Base-by-base conservation (phyloP, 2,888 invertebrate genomes). In the Caenorhabditis afra region DNA sequence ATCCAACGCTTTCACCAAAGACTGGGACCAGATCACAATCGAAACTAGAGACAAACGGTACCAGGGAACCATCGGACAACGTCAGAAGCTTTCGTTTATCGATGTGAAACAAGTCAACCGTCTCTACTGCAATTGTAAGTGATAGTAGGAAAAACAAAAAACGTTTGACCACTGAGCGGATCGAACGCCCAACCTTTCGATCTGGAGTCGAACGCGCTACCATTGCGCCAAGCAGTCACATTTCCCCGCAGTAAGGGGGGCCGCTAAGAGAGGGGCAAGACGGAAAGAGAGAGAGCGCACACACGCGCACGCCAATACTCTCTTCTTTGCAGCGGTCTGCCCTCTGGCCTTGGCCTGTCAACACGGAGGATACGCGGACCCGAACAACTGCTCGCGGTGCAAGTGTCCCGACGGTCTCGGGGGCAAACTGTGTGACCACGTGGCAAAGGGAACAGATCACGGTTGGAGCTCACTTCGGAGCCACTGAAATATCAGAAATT, bases 41-140 rank as follows among this genome's bases (percentile, higher is more conserved):
- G 82, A 82, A 23, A 88, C 87, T 0, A 64, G 64, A 16, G 87
- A 88, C 61, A 78, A 49, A 2, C 73, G 83, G 14, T 88, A 82
- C 50, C 86, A 87, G 23, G 83, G 85, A 66, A 88, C 88, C 11
- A 88, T 88, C 50, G 88, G 88, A 12, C 88, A 88, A 59, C 58
- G 88, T 8, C 66, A 53, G n/a, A 74, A 83, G 22, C 85, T 87
- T 0, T 87, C 87, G 0, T 88, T 88, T 59, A 87, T 88, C 50
- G 88, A 88, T 81, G 87, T 88, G 3, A 88, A 88, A 37, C 88
- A 88, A 73, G 84, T 88, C 44, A 88, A 88, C 47, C 74, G 88
- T 14, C 78, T 88, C 8, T 88, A 88, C 68, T 88, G 88, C 55
- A 82, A 85, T 64, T 82, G 86, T 85, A 39, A 76, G 83, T 66